Conservation (phyloP, 1,140 invertebrate species). For the Achatina immaculata region DNA sequence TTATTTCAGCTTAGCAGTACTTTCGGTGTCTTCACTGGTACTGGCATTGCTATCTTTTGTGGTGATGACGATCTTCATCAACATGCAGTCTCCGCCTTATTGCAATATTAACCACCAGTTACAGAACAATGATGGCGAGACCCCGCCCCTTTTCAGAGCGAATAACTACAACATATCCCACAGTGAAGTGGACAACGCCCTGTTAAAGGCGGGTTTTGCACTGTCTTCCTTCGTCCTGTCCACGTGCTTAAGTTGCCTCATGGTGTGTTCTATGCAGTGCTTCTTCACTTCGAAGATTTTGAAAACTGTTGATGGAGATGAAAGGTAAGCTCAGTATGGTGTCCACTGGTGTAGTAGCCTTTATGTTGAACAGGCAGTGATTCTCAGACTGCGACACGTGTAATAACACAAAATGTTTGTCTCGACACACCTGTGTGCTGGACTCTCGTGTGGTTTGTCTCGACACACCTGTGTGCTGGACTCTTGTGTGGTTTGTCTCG, state of each 20-base stretch:
- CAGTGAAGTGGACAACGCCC: slow-evolving; percentile 77
- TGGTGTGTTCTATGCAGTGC: slow-evolving; percentile 94
- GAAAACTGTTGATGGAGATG: slow-evolving; percentile 79
- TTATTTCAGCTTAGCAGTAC: slow-evolving; percentile 42
- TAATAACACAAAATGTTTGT: no score
- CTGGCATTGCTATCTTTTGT: slow-evolving; percentile 32
- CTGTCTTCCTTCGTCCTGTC: slow-evolving; percentile 88
- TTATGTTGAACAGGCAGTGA: no score
- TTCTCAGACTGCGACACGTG: no score
- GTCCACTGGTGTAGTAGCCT: no score
- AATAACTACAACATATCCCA: neutral
- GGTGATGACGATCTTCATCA: neutral
- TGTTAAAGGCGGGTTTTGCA: slow-evolving; percentile 91
- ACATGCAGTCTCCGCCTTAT: neutral
- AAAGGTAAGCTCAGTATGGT: no score
- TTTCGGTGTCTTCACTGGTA: slow-evolving; percentile 46
- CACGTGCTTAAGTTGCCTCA: slow-evolving; percentile 88
- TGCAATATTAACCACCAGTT: neutral
- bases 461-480: no score
- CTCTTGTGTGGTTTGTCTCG: no score
- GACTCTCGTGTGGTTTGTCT: no score
- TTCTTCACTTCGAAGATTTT: slow-evolving; percentile 92
- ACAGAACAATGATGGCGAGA: neutral
- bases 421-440: no score
- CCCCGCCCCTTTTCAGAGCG: neutral